phyloP scores from a whole-genome alignment of 2,888 invertebrate genomes.

The Papilio elwesi region DNA sequence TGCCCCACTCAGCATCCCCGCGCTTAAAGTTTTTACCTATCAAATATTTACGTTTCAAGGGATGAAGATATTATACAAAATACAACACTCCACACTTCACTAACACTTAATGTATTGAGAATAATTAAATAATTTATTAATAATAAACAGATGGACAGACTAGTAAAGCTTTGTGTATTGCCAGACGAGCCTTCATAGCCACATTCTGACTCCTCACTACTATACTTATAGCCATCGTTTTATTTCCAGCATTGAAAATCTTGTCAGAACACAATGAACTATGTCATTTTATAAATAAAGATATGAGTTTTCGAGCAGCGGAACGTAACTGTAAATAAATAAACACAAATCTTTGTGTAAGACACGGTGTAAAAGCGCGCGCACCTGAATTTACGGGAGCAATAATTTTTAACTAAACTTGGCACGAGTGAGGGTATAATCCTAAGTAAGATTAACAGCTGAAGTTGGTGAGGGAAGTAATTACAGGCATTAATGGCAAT shows the following conservation, averaged over 20 bases:
- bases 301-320: too few relatives aligned
- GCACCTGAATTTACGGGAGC: conserved; percentile 42
- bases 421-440: conserved; percentile 56
- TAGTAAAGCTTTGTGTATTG: too few relatives aligned
- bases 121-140: not conserved
- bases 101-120: not conserved
- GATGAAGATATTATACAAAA: conserved; percentile 74
- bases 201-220: too few relatives aligned
- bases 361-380: conserved; percentile 16
- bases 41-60: conserved; percentile 77
- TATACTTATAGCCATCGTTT: too few relatives aligned
- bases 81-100: too few relatives aligned
- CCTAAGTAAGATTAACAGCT: conserved; percentile 70
- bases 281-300: too few relatives aligned
- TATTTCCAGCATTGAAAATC: too few relatives aligned
- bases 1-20: conserved; percentile 57
- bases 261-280: too few relatives aligned
- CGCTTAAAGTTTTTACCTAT: conserved; percentile 64
- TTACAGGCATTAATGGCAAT: conserved; percentile 79
- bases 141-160: too few relatives aligned
- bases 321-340: conserved; percentile 13
- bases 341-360: conserved; percentile 11
- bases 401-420: conserved; percentile 73
- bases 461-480: conserved; percentile 65
- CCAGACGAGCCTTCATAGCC: too few relatives aligned